Evolutionary conservation across 2,888 invertebrate species (phyloP).

Genomic region (Caradrina kadenii): DNA sequence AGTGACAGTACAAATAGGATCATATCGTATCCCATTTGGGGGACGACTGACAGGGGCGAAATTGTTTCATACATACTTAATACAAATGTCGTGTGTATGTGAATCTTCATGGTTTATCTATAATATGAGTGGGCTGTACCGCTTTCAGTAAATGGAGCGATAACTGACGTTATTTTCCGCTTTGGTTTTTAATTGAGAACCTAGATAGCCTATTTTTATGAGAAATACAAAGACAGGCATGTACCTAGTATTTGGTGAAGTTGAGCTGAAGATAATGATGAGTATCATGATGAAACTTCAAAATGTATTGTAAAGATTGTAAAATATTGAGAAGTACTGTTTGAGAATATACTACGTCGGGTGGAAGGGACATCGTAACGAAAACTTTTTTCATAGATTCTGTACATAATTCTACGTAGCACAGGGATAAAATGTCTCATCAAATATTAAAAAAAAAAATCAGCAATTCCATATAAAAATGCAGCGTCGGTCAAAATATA

Average conservation of each 20-base stretch:
- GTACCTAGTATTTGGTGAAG: not conserved
- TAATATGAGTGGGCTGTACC: not conserved
- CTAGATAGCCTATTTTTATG: not conserved
- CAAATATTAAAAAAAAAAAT: no score
- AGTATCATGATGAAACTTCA: no score
- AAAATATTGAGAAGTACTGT: not conserved
- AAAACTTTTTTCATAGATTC: no score
- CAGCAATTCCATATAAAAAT: no score
- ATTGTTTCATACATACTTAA: slow-evolving; percentile 54
- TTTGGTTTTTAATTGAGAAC: not conserved
- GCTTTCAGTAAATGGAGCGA: not conserved
- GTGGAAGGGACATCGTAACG: no score
- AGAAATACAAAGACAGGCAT: not conserved
- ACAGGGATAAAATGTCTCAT: no score
- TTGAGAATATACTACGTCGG: not conserved
- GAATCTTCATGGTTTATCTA: slow-evolving; percentile 19
- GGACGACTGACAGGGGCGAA: slow-evolving; percentile 33
- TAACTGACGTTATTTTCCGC: not conserved
- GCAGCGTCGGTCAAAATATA: no score
- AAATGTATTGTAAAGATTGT: not conserved
- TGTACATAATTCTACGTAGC: no score
- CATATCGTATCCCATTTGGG: slow-evolving; percentile 49
- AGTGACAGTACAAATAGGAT: slow-evolving; percentile 51
- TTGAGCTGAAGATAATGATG: not conserved
- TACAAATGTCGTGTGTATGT: slow-evolving; percentile 14